phyloP scores from a whole-genome alignment of 2,113 vertebrate genomes.

The Reinhardtius hippoglossoides region DNA sequence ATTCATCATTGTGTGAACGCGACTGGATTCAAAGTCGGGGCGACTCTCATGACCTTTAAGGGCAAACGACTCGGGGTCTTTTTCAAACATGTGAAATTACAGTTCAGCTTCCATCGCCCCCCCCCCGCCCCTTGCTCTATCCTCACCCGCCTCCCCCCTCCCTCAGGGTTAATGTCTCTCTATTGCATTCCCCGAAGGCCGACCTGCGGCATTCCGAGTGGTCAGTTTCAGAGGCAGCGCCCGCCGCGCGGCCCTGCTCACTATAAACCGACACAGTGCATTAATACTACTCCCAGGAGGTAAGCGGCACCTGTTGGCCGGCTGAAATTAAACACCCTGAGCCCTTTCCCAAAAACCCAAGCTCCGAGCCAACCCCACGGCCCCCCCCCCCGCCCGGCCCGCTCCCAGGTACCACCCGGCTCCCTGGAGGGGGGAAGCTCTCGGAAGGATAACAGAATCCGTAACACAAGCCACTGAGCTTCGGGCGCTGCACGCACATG shows the following conservation, averaged over 20 bases:
- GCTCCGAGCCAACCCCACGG: neutral
- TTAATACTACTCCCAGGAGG: slow-evolving; percentile 74
- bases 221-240: slow-evolving; percentile 73
- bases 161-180: slow-evolving; percentile 56
- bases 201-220: slow-evolving; percentile 72
- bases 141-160: neutral
- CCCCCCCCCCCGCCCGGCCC: neutral
- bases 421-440: slow-evolving; percentile 28
- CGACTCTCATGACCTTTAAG: neutral
- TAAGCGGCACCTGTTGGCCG: slow-evolving; percentile 76
- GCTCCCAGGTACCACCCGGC: slow-evolving; percentile 55
- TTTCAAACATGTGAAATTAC: too few relatives aligned
- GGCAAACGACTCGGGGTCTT: neutral
- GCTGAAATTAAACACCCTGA: slow-evolving; percentile 71
- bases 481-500: slow-evolving; percentile 37
- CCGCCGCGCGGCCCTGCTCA: slow-evolving; percentile 30
- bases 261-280: slow-evolving; percentile 62
- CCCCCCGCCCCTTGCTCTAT: neutral
- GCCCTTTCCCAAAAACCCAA: slow-evolving; percentile 41
- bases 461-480: slow-evolving; percentile 33
- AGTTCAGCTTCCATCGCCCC: slow-evolving; percentile 9
- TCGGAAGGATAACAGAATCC: slow-evolving; percentile 31
- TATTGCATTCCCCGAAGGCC: slow-evolving; percentile 65
- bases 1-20: neutral
- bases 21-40: neutral